A percentile compares a stretch with the other conserved stretches of the same genome.
Evolutionary conservation across 2,797 vertebrate species (phyloP).

Genomic region (Botia almorhae): DNA sequence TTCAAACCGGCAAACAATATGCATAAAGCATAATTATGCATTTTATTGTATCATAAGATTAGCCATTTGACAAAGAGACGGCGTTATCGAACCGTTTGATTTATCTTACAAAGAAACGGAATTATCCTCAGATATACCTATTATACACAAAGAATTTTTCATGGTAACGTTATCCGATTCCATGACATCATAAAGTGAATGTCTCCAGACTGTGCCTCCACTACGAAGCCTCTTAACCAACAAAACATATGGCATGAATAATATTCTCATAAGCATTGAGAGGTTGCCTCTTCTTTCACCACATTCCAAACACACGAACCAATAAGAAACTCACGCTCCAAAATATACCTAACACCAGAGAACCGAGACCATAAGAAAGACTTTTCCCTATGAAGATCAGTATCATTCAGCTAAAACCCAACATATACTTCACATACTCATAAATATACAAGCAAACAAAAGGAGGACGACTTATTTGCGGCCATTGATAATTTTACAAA

Average conservation of each 20-base stretch:
- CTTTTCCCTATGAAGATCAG: not conserved
- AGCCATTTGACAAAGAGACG: not conserved
- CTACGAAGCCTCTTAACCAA: conserved; percentile 75
- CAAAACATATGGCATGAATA: conserved; percentile 84
- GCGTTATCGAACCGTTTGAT: not conserved
- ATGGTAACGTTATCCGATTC: conserved; percentile 35
- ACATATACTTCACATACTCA: not conserved
- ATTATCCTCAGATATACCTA: conserved; percentile 6
- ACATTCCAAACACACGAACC: conserved; percentile 68
- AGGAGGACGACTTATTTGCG: not conserved
- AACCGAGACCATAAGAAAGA: conserved; percentile 27
- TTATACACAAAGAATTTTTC: conserved; percentile 21
- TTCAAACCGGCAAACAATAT: not conserved
- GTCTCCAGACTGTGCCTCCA: conserved; percentile 72
- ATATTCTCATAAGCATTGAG: conserved; percentile 80
- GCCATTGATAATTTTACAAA: not conserved
- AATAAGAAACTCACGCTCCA: conserved; percentile 53
- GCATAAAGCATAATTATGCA: not conserved
- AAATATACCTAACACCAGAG: conserved; percentile 50
- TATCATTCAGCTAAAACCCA: not conserved
- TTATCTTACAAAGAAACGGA: not conserved
- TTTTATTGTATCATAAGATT: not conserved
- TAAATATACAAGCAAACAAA: not conserved
- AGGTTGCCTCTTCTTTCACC: conserved; percentile 76
- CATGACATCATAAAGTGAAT: conserved; percentile 69